A percentile compares a stretch with the other conserved stretches of the same genome.
These are phyloP conservation scores for Cosmia trapezina DNA, from an alignment of 2,888 invertebrate species.

Conservation along the genomic window DNA sequence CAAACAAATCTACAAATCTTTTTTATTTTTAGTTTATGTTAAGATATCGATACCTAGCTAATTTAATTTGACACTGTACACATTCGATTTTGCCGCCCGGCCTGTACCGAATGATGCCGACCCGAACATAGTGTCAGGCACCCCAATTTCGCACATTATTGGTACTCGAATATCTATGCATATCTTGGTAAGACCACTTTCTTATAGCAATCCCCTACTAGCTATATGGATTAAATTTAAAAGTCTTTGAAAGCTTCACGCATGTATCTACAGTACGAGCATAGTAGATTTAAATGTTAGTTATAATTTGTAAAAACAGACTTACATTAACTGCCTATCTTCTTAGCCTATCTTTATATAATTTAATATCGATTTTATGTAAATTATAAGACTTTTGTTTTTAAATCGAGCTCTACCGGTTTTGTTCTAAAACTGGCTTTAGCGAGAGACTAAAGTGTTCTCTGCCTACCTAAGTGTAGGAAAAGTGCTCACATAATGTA, in stretches of 20 bases:
- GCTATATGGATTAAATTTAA: conserved; percentile 51
- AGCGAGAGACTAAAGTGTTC: background rate
- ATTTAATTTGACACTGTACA: too few relatives aligned
- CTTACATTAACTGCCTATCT: conserved; percentile 34
- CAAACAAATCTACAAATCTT: too few relatives aligned
- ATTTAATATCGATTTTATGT: conserved; percentile 10
- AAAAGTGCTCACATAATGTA: conserved; percentile 2
- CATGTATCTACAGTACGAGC: conserved; percentile 62
- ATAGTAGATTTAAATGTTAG: conserved; percentile 5
- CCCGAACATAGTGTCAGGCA: background rate
- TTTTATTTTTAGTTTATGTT: too few relatives aligned
- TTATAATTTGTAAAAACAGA: background rate
- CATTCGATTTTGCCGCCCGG: background rate
- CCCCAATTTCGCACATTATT: conserved; percentile 32
- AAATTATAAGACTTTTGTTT: conserved; percentile 10
- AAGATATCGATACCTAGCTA: too few relatives aligned
- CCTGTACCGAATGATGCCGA: background rate
- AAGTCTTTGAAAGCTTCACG: conserved; percentile 67
- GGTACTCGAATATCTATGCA: conserved; percentile 66
- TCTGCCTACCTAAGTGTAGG: background rate
- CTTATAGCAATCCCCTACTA: conserved; percentile 32
- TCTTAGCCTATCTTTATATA: conserved; percentile 27
- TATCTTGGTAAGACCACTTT: conserved; percentile 56
- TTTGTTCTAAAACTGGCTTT: conserved; percentile 7
- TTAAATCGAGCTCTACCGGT: background rate